Percentiles rank a stretch among this genome's conserved stretches.
Conservation (phyloP, 2,888 invertebrate genomes). For the Andrena bucephala region DNA sequence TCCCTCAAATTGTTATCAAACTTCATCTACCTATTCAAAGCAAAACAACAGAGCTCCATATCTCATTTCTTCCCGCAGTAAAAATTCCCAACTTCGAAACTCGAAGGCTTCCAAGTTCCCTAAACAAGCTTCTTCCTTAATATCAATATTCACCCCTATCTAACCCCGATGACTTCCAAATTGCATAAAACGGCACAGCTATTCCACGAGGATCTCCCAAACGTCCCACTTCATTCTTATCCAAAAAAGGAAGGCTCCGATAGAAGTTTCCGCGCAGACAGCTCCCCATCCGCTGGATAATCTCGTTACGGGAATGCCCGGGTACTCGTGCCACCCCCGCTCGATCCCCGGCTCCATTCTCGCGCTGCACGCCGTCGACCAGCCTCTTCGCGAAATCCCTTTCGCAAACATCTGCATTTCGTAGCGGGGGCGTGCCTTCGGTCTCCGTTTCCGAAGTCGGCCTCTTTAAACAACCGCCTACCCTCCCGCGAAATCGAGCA, state of each 20-base stretch:
- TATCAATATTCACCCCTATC: neutral
- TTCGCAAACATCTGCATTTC: slow-evolving; percentile 65
- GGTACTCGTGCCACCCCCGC: slow-evolving; percentile 9
- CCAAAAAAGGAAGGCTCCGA: slow-evolving; percentile 10
- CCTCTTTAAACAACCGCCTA: slow-evolving; percentile 62
- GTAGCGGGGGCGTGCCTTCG: slow-evolving; percentile 22
- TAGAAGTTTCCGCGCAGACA: slow-evolving; percentile 1
- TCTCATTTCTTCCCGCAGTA: no score
- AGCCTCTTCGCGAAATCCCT: slow-evolving; percentile 62
- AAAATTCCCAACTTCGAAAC: neutral
- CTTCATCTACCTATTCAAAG: no score
- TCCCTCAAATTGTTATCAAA: no score
- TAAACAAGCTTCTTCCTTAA: neutral
- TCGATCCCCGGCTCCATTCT: neutral
- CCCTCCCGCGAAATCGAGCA: slow-evolving; percentile 31
- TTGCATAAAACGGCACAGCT: neutral
- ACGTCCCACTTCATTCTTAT: slow-evolving; percentile 2
- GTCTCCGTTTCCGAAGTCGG: slow-evolving; percentile 60
- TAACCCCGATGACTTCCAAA: neutral
- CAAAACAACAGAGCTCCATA: no score
- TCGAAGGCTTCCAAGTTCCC: neutral
- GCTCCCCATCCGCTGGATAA: slow-evolving; percentile 30
- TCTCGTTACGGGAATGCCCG: slow-evolving; percentile 47
- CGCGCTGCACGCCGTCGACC: slow-evolving; percentile 36
- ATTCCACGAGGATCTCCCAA: neutral